Percentiles rank a stretch among this genome's conserved stretches.
phyloP scores from a whole-genome alignment of 1,140 invertebrate genomes.

The Chironomus striatipennis region DNA sequence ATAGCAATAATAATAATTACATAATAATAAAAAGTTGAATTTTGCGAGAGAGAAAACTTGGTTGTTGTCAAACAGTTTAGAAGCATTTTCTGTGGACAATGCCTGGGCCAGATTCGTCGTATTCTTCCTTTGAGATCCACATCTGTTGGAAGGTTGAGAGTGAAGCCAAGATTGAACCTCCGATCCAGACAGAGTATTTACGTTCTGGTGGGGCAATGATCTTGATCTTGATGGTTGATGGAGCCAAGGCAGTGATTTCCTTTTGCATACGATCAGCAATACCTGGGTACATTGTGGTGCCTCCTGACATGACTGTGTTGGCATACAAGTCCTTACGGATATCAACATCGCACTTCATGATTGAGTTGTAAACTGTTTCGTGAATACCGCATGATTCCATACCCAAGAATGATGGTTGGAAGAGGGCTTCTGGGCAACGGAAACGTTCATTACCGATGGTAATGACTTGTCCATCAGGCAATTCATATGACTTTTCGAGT shows the following conservation, averaged over 20 bases:
- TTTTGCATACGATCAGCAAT: constrained; percentile 82
- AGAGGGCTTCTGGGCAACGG: constrained; percentile 94
- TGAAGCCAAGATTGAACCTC: constrained; percentile 76
- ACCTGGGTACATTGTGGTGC: constrained; percentile 95
- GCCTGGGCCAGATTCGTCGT: constrained; percentile 87
- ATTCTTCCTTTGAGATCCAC: constrained; percentile 96
- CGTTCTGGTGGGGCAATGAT: constrained; percentile 89
- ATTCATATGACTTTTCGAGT: constrained; percentile 88
- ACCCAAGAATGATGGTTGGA: constrained; percentile 91
- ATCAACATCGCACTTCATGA: constrained; percentile 95
- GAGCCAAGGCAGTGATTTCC: constrained; percentile 79
- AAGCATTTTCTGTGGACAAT: constrained; percentile 96
- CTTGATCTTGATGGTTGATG: constrained; percentile 89
- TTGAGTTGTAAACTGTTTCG: constrained; percentile 92
- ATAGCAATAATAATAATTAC: neutral
- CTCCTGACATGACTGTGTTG: constrained; percentile 91
- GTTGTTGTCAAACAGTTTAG: constrained; percentile 50
- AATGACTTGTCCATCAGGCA: constrained; percentile 93
- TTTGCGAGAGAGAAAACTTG: neutral
- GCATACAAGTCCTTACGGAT: constrained; percentile 92
- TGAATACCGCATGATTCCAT: constrained; percentile 94
- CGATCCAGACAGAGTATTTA: constrained; percentile 90
- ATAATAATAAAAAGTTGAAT: constrained; percentile 2
- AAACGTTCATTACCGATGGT: constrained; percentile 95
- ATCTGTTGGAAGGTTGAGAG: constrained; percentile 86